A percentile compares a stretch with the other conserved stretches of the same genome.
phyloP scores from a whole-genome alignment of 2,797 vertebrate genomes.

The Phalloptychus januarius region DNA sequence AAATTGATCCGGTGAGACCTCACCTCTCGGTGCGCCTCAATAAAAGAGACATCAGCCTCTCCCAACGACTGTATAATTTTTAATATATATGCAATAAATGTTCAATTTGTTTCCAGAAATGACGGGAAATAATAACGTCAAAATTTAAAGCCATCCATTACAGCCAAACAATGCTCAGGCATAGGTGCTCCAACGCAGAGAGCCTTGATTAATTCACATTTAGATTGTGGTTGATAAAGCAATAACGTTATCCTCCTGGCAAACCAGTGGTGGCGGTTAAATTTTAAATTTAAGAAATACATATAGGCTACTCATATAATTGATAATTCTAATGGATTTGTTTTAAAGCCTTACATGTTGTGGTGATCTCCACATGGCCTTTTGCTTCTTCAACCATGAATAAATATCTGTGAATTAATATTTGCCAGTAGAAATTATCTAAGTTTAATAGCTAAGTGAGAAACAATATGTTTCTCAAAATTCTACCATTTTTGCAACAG shows the following conservation, averaged over 20 bases:
- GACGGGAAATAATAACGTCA: slow-evolving; percentile 99
- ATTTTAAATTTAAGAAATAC: slow-evolving; percentile 23
- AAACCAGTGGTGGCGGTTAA: slow-evolving; percentile 36
- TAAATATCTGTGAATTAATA: background rate
- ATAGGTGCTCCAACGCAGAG: slow-evolving; percentile 82
- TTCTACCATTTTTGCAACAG: background rate
- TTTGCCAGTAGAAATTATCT: background rate
- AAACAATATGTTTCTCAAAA: background rate
- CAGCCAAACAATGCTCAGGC: slow-evolving; percentile 88
- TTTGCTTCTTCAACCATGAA: background rate
- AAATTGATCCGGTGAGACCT: slow-evolving; percentile 90
- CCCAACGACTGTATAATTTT: slow-evolving; percentile 98
- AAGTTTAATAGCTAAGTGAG: background rate
- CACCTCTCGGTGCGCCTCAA: slow-evolving; percentile 97
- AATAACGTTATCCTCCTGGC: slow-evolving; percentile 85
- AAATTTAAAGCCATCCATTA: slow-evolving; percentile 98
- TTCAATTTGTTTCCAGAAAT: slow-evolving; percentile 99
- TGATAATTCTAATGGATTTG: background rate
- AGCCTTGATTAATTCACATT: slow-evolving; percentile 97
- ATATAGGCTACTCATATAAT: background rate
- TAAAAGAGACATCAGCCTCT: slow-evolving; percentile 92
- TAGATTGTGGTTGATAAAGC: slow-evolving; percentile 96
- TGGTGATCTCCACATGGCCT: background rate
- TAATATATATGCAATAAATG: slow-evolving; percentile 99
- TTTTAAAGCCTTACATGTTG: slow-evolving; percentile 2